These are phyloP conservation scores for Hirudinaria manillensis DNA, from an alignment of 2,888 invertebrate genomes.

Conservation along the genomic window DNA sequence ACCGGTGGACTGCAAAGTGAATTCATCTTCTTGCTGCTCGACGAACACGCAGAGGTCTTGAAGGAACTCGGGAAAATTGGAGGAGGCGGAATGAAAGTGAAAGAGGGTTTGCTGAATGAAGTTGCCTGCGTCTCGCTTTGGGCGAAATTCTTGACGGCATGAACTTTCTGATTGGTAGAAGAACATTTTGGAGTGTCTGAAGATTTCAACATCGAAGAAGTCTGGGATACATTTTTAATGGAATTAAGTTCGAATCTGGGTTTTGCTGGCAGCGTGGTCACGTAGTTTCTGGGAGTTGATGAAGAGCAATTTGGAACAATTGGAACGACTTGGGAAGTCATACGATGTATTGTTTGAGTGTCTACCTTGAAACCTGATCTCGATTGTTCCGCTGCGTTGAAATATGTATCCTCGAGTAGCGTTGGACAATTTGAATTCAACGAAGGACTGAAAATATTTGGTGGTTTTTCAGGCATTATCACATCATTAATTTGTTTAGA, in stretches of 20 bases:
- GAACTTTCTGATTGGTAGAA: not conserved
- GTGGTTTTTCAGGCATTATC: not conserved
- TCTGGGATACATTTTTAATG: not conserved
- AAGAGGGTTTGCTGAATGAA: not conserved
- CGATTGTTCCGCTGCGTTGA: not conserved
- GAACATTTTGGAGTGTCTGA: too few species aligned
- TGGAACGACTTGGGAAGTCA: too few species aligned
- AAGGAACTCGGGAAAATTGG: constrained; percentile 20
- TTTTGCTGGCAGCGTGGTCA: too few species aligned
- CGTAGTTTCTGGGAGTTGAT: too few species aligned
- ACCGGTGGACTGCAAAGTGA: not conserved
- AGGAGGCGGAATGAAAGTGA: constrained; percentile 26
- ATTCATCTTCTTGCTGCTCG: not conserved
- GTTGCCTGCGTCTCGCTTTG: not conserved
- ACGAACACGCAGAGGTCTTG: not conserved
- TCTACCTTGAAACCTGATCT: too few species aligned
- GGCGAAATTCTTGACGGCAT: not conserved
- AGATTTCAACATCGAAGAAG: not conserved
- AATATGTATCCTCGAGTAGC: not conserved
- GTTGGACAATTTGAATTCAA: not conserved
- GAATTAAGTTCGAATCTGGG: not conserved
- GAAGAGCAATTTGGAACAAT: too few species aligned
- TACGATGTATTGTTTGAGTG: too few species aligned
- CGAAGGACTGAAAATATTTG: not conserved
- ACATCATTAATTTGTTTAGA: not conserved